Evolutionary conservation across 2,113 vertebrate species (phyloP).

Genomic region (Ochotona curzoniae): DNA sequence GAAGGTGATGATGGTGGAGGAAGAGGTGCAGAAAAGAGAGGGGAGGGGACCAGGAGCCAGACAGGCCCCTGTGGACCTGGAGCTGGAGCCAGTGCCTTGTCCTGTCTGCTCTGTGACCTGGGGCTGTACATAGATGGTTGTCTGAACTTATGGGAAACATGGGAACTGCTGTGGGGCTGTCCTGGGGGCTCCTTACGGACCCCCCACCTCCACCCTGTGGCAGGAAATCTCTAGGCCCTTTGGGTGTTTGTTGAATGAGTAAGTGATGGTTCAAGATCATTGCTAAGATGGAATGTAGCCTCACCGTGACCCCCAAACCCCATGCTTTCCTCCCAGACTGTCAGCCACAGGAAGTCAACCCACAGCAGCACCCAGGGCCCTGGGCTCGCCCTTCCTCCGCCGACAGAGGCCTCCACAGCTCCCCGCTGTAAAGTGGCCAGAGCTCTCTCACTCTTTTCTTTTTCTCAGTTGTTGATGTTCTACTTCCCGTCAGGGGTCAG

Average conservation of each 20-base stretch:
- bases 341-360: too few species aligned
- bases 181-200: background rate
- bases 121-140: background rate
- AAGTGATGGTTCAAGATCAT: background rate
- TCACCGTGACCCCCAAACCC: rapidly evolving
- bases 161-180: too few species aligned
- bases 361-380: background rate
- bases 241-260: background rate
- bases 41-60: background rate
- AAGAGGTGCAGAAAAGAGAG: too few species aligned
- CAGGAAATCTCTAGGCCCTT: background rate
- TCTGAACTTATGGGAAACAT: background rate
- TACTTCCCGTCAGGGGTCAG: background rate
- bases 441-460: background rate
- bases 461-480: background rate
- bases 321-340: too few species aligned
- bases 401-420: background rate
- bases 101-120: background rate
- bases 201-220: background rate
- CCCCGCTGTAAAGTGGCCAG: background rate
- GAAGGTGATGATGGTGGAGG: background rate
- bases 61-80: background rate
- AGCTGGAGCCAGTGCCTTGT: rapidly evolving
- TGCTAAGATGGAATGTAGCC: background rate
- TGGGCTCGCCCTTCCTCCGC: too few species aligned